A percentile compares a stretch with the other conserved stretches of the same genome.
Evolutionary conservation across 1,140 invertebrate genomes (phyloP).

Genomic region (Coelopa frigida): DNA sequence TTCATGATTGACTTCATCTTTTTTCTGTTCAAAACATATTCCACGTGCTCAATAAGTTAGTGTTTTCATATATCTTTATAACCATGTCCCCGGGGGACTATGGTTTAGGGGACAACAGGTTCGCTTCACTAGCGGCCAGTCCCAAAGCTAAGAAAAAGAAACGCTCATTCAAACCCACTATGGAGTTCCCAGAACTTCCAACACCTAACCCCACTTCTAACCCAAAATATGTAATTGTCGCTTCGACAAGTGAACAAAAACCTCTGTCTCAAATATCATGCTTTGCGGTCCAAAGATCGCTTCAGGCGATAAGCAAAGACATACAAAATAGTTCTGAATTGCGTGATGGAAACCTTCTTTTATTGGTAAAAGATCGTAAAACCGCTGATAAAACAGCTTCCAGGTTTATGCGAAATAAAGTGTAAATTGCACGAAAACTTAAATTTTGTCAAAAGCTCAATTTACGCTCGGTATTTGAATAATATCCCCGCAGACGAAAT

Average conservation of each 20-base stretch:
- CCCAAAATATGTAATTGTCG: background rate
- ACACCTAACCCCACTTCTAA: background rate
- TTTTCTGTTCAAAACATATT: too few relatives aligned
- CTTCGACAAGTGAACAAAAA: conserved; percentile 1
- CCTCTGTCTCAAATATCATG: background rate
- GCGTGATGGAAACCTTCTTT: background rate
- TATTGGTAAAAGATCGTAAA: background rate
- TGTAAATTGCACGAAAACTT: background rate
- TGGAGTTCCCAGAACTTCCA: background rate
- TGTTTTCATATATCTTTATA: too few relatives aligned
- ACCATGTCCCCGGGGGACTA: conserved; percentile 1
- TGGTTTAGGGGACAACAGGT: background rate
- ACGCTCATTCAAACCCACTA: background rate
- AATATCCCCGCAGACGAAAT: background rate
- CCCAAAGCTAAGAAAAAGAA: conserved; percentile 3
- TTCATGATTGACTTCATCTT: too few relatives aligned
- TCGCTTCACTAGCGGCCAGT: background rate
- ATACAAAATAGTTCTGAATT: too few relatives aligned
- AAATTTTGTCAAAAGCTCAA: conserved; percentile 1
- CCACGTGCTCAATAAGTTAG: too few relatives aligned
- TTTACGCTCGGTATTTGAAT: background rate
- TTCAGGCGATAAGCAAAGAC: conserved; percentile 2
- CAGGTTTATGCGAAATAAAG: conserved; percentile 2
- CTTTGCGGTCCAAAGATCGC: too few relatives aligned
- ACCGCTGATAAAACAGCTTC: conserved; percentile 1